Conservation (phyloP, 2,113 vertebrate genomes). For the Menidia beryllina region DNA sequence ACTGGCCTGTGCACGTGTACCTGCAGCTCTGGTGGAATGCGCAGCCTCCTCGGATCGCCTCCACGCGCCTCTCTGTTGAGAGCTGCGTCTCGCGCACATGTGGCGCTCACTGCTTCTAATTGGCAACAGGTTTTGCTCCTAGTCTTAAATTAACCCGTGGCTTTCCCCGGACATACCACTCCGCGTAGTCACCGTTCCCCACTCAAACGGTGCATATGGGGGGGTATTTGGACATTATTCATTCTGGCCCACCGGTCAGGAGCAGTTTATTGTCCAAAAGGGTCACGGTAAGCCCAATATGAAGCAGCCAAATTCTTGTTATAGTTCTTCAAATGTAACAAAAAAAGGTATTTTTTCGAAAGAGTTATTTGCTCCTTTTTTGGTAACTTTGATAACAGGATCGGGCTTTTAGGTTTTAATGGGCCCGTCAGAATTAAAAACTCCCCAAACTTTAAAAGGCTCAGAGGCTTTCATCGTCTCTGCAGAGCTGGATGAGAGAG, state of each 20-base stretch:
- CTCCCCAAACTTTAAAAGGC: constrained; percentile 21
- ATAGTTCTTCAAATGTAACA: background rate
- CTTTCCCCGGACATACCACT: constrained; percentile 73
- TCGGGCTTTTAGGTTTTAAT: constrained; percentile 21
- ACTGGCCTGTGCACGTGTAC: background rate
- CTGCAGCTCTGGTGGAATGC: background rate
- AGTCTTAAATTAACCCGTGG: constrained; percentile 82
- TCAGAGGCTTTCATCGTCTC: constrained; percentile 37
- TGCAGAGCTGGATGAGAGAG: constrained; percentile 11
- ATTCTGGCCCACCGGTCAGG: constrained; percentile 18
- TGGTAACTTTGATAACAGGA: constrained; percentile 21
- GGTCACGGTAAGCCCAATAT: background rate
- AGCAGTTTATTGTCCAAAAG: constrained; percentile 6
- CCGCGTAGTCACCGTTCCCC: constrained; percentile 41
- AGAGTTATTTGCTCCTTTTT: background rate
- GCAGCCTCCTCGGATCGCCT: constrained; percentile 35
- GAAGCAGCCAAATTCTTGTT: background rate
- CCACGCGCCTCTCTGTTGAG: constrained; percentile 52
- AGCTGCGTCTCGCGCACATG: constrained; percentile 71
- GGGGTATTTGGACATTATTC: constrained; percentile 56
- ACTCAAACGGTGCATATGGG: constrained; percentile 48
- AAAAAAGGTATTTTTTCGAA: background rate
- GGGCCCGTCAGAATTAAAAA: constrained; percentile 13
- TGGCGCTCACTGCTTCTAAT: constrained; percentile 81
- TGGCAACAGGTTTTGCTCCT: constrained; percentile 83